Percentiles rank a stretch among this genome's conserved stretches.
Evolutionary conservation across 2,888 invertebrate genomes (phyloP).

Genomic region (Beris chalybata): DNA sequence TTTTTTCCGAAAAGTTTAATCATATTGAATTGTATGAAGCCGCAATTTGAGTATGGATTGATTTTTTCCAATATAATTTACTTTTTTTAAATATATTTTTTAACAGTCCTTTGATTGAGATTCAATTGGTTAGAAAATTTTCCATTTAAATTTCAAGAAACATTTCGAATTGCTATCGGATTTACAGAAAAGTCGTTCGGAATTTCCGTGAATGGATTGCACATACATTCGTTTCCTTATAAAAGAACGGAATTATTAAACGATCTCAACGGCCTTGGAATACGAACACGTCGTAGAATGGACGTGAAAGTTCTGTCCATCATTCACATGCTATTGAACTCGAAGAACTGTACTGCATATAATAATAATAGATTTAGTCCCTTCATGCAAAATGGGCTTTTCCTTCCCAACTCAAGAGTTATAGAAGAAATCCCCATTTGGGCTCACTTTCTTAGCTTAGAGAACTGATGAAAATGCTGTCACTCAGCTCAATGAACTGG

Average conservation of each 20-base stretch:
- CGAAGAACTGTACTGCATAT: neutral
- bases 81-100: too few relatives aligned
- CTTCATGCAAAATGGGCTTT: too few relatives aligned
- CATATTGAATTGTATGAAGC: neutral
- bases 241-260: slow-evolving; percentile 48
- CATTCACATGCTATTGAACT: slow-evolving; percentile 50
- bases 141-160: neutral
- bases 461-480: too few relatives aligned
- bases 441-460: too few relatives aligned
- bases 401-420: too few relatives aligned
- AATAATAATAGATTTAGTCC: too few relatives aligned
- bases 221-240: slow-evolving; percentile 45
- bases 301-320: slow-evolving; percentile 52
- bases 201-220: neutral
- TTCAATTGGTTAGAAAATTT: neutral
- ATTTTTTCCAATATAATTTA: too few relatives aligned
- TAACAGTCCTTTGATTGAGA: too few relatives aligned
- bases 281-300: slow-evolving; percentile 49
- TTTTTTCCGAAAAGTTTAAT: neutral
- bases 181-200: neutral
- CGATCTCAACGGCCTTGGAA: slow-evolving; percentile 52
- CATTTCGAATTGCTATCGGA: slow-evolving; percentile 1
- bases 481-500: too few relatives aligned
- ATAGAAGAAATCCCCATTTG: too few relatives aligned
- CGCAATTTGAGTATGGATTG: neutral